Conservation (phyloP, 92 coral and sea anemone genomes). For the Bergia puertoricense region DNA sequence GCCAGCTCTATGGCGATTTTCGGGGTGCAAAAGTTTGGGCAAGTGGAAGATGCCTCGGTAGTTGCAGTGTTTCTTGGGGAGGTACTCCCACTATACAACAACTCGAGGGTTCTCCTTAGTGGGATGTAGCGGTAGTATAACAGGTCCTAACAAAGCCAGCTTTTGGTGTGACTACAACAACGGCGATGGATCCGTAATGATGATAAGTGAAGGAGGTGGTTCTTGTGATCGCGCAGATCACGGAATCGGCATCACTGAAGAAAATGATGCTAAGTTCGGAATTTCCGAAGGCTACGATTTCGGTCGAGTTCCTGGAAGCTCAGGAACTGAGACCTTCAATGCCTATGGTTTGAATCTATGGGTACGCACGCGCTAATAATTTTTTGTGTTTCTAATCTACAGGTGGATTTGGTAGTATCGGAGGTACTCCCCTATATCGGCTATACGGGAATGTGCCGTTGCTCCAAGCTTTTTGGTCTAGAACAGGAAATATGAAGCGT, state of each 20-base stretch:
- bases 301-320: not conserved
- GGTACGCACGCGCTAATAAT: slow-evolving; percentile 3
- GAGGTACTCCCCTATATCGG: no score
- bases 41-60: slow-evolving; percentile 1
- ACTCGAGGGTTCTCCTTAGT: not conserved
- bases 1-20: no score
- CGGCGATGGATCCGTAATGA: no score
- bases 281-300: not conserved
- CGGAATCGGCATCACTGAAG: slow-evolving; percentile 3
- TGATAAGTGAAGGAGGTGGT: no score
- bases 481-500: no score
- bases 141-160: no score
- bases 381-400: no score
- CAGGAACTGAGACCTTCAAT: not conserved
- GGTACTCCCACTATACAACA: slow-evolving; percentile 8
- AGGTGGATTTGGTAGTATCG: no score
- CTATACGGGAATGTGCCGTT: no score
- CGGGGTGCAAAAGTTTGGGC: slow-evolving; percentile 3
- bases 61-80: slow-evolving; percentile 15
- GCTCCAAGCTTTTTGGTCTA: no score
- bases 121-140: not conserved
- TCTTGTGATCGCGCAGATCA: no score
- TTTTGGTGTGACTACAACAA: no score
- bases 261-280: slow-evolving; percentile 10
- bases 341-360: slow-evolving; percentile 25